These are phyloP conservation scores for Gorsachius goisagi DNA, from an alignment of 2,113 vertebrate genomes.

Conservation along the genomic window DNA sequence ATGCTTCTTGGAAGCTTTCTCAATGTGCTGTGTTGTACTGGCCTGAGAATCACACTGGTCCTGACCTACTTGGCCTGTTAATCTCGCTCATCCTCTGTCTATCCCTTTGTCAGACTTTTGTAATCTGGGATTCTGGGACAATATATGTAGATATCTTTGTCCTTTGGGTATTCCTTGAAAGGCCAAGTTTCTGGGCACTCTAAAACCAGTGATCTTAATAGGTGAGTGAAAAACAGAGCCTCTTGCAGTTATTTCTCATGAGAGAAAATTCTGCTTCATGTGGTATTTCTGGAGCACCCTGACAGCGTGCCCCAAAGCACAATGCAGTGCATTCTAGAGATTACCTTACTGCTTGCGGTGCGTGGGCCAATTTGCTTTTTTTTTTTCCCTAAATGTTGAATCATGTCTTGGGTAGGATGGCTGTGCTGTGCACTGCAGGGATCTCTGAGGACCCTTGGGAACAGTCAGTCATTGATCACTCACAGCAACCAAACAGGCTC, in stretches of 20 bases:
- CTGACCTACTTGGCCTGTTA: slow-evolving; percentile 63
- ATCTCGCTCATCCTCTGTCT: slow-evolving; percentile 45
- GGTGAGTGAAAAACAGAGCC: not conserved
- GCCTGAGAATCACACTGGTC: slow-evolving; percentile 61
- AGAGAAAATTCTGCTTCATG: not conserved
- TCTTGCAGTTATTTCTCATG: not conserved
- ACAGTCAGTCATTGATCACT: not conserved
- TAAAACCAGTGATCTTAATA: not conserved
- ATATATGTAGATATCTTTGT: slow-evolving; percentile 33
- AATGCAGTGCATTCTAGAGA: not conserved
- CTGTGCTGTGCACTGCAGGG: not conserved
- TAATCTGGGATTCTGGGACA: not conserved
- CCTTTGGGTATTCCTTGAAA: slow-evolving; percentile 40
- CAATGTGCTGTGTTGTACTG: slow-evolving; percentile 65
- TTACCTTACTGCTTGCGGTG: not conserved
- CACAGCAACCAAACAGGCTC: not conserved
- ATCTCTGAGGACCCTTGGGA: not conserved
- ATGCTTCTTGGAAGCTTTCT: slow-evolving; percentile 64
- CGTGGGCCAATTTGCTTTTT: not conserved
- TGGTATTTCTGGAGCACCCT: not conserved
- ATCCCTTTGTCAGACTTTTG: slow-evolving; percentile 40
- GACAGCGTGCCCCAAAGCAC: not conserved
- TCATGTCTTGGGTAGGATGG: not conserved
- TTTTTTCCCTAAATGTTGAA: not conserved
- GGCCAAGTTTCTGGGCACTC: not conserved